Percentiles rank a stretch among this genome's conserved stretches.
These are phyloP conservation scores for Sphaeramia orbicularis DNA, from an alignment of 2,797 vertebrate genomes.

Conservation along the genomic window DNA sequence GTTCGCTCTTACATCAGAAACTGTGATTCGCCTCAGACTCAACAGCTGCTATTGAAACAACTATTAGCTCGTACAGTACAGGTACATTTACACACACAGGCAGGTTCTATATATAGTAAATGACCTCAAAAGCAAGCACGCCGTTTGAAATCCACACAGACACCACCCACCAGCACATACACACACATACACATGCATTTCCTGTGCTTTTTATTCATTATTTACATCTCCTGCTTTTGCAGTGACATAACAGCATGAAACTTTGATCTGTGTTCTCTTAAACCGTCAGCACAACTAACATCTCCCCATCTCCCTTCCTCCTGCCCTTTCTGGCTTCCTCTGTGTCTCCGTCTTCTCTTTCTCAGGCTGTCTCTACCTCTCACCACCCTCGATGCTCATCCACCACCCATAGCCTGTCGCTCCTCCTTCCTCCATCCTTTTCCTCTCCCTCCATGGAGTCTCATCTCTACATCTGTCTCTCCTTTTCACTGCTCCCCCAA, in stretches of 20 bases:
- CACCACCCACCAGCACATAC: constrained; percentile 15
- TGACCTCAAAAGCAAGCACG: constrained; percentile 60
- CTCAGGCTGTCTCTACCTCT: constrained; percentile 4
- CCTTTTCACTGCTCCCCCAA: constrained; percentile 28
- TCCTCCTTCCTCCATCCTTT: constrained; percentile 16
- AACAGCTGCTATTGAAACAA: constrained; percentile 60
- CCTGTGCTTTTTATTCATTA: constrained; percentile 72
- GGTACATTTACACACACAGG: constrained; percentile 46
- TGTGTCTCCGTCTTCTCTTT: constrained; percentile 3
- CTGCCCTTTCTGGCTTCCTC: constrained; percentile 24
- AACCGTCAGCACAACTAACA: constrained; percentile 77
- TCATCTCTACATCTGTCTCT: constrained; percentile 43
- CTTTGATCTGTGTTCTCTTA: constrained; percentile 80
- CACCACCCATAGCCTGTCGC: not conserved
- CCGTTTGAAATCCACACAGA: constrained; percentile 53
- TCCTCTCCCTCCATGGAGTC: constrained; percentile 34
- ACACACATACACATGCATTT: constrained; percentile 27
- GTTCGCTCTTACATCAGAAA: constrained; percentile 62
- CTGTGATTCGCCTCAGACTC: constrained; percentile 66
- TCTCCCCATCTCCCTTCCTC: constrained; percentile 48
- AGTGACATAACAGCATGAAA: constrained; percentile 83
- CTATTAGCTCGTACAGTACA: constrained; percentile 66
- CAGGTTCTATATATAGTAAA: constrained; percentile 58
- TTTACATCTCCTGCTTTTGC: constrained; percentile 70
- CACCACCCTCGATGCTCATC: not conserved